Evolutionary conservation across 2,797 vertebrate genomes (phyloP).

Genomic region (Onychomys arenicola): DNA sequence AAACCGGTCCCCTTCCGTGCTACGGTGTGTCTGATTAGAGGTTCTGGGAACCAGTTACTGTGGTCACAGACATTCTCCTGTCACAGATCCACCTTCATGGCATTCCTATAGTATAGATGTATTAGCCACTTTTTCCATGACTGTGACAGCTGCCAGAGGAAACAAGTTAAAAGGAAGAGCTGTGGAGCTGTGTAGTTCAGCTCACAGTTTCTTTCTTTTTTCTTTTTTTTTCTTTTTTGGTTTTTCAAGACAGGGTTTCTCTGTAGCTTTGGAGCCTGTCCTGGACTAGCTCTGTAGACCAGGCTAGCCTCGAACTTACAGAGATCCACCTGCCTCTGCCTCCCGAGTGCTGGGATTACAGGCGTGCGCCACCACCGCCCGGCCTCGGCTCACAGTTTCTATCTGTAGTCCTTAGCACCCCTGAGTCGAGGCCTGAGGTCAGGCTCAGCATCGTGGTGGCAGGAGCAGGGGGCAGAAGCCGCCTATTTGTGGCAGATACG

Average conservation of each 20-base stretch:
- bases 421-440: too few relatives aligned
- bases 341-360: too few relatives aligned
- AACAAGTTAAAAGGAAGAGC: neutral
- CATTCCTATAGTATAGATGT: fast-evolving
- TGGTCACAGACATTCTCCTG: neutral
- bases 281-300: too few relatives aligned
- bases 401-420: neutral
- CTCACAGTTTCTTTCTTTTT: neutral
- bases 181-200: neutral
- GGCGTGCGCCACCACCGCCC: too few relatives aligned
- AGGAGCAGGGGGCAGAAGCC: neutral
- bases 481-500: neutral
- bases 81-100: fast-evolving
- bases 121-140: neutral
- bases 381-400: neutral
- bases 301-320: too few relatives aligned
- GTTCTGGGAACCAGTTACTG: neutral
- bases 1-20: neutral
- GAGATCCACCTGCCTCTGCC: too few relatives aligned
- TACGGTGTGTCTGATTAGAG: neutral
- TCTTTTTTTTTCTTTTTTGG: too few relatives aligned
- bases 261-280: too few relatives aligned
- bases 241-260: too few relatives aligned
- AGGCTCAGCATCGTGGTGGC: neutral
- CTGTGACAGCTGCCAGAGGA: neutral